Evolutionary conservation across 2,797 vertebrate genomes (phyloP).

Genomic region (Pangasius djambal): DNA sequence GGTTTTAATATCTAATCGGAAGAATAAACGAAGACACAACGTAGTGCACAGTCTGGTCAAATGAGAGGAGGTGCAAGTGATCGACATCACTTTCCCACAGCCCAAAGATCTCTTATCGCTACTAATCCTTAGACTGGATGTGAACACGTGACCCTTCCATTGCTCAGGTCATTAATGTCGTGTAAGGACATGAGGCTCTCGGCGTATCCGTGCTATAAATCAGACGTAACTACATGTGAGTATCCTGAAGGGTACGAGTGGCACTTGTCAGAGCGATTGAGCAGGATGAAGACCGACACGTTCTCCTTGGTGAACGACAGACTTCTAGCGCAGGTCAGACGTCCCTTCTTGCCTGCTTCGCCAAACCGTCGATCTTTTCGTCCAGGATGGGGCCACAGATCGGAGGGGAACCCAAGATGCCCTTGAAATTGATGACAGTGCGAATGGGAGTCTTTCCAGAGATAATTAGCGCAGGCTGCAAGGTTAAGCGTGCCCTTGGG

Average conservation of each 20-base stretch:
- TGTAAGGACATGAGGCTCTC: slow-evolving; percentile 9
- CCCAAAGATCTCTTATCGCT: slow-evolving; percentile 30
- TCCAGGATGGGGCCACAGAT: slow-evolving; percentile 64
- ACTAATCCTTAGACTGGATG: slow-evolving; percentile 63
- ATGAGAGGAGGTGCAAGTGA: slow-evolving; percentile 81
- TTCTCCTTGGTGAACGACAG: slow-evolving; percentile 60
- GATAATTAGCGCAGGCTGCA: slow-evolving; percentile 75
- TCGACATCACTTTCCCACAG: slow-evolving; percentile 75
- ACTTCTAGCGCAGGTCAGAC: slow-evolving; percentile 63
- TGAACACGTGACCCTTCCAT: slow-evolving; percentile 16
- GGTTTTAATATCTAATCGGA: slow-evolving; percentile 57
- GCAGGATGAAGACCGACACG: slow-evolving; percentile 68
- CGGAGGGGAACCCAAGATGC: slow-evolving; percentile 58
- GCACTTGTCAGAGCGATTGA: slow-evolving; percentile 4
- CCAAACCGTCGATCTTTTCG: slow-evolving; percentile 68
- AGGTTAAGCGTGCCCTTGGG: slow-evolving; percentile 70
- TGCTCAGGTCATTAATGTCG: slow-evolving; percentile 11
- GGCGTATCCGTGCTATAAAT: slow-evolving; percentile 8
- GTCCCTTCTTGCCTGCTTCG: slow-evolving; percentile 56
- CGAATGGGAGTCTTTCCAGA: slow-evolving; percentile 73
- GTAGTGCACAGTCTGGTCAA: slow-evolving; percentile 74
- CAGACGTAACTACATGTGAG: slow-evolving; percentile 21
- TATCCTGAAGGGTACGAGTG: slow-evolving; percentile 20
- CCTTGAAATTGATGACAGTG: slow-evolving; percentile 73
- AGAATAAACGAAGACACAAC: slow-evolving; percentile 48